phyloP scores from a whole-genome alignment of 2,888 invertebrate species.

The Yponomeuta evonymella region DNA sequence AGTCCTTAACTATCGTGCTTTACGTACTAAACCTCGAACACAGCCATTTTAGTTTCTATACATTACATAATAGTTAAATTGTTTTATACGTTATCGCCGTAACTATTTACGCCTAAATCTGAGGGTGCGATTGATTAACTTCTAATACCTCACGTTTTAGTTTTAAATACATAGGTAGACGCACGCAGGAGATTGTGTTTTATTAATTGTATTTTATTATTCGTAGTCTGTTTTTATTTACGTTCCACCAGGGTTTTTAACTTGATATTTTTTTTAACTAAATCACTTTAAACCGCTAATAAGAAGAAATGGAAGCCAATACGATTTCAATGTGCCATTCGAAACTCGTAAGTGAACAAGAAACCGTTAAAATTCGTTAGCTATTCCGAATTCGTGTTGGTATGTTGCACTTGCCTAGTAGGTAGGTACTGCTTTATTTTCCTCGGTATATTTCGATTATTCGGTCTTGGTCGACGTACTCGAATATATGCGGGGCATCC shows the following conservation, averaged over 20 bases:
- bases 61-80: conserved; percentile 11
- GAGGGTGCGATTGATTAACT: conserved; percentile 9
- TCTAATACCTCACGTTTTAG: conserved; percentile 8
- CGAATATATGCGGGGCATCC: conserved; percentile 98
- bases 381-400: background rate
- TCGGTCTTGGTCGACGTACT: conserved; percentile 97
- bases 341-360: conserved; percentile 2
- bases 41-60: conserved; percentile 62
- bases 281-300: background rate
- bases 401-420: background rate
- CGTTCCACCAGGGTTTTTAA: too few species aligned
- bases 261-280: background rate
- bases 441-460: conserved; percentile 96
- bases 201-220: too few species aligned
- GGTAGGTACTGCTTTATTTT: conserved; percentile 75
- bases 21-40: conserved; percentile 58
- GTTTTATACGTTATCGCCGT: conserved; percentile 10
- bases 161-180: background rate
- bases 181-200: too few species aligned
- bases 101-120: background rate
- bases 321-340: conserved; percentile 11
- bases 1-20: conserved; percentile 50
- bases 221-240: too few species aligned
- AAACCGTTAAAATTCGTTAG: background rate
- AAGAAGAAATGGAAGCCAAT: conserved; percentile 16